Evolutionary conservation across 2,888 invertebrate species (phyloP).

Genomic region (Pimpla rufipes): DNA sequence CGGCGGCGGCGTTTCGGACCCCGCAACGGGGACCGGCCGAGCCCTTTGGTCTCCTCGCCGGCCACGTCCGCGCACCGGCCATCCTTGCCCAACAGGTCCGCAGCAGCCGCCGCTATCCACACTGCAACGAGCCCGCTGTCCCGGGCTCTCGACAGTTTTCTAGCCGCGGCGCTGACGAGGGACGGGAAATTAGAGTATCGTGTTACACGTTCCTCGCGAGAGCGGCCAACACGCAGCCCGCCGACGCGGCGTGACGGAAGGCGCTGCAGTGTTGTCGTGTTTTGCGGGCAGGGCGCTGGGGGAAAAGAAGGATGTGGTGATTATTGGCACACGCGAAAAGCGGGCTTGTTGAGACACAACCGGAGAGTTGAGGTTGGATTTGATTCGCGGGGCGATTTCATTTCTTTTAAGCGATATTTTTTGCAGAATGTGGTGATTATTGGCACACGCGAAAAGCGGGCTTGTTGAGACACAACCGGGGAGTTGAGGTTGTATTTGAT

Average conservation of each 20-base stretch:
- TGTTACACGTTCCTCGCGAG: constrained; percentile 37
- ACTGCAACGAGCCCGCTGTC: constrained; percentile 15
- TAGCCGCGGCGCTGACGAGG: constrained; percentile 34
- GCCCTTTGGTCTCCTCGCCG: constrained; percentile 64
- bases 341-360: too few species aligned
- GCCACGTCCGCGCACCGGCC: constrained; percentile 9
- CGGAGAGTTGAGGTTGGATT: too few species aligned
- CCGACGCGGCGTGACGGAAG: background rate
- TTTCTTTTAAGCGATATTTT: too few species aligned
- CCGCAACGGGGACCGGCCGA: constrained; percentile 69
- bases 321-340: too few species aligned
- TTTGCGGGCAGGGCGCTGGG: too few species aligned
- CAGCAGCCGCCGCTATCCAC: constrained; percentile 17
- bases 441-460: too few species aligned
- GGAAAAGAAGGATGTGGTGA: too few species aligned
- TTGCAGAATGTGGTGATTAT: too few species aligned
- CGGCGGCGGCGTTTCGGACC: constrained; percentile 35
- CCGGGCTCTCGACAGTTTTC: constrained; percentile 4
- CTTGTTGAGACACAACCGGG: too few species aligned
- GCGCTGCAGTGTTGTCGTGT: background rate
- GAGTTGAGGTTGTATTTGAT: too few species aligned
- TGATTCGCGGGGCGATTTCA: too few species aligned
- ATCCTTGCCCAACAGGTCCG: constrained; percentile 28
- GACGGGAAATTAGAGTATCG: constrained; percentile 66
- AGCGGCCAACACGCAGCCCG: background rate